phyloP scores from a whole-genome alignment of 2,888 invertebrate species.

The Eupithecia tripunctaria region DNA sequence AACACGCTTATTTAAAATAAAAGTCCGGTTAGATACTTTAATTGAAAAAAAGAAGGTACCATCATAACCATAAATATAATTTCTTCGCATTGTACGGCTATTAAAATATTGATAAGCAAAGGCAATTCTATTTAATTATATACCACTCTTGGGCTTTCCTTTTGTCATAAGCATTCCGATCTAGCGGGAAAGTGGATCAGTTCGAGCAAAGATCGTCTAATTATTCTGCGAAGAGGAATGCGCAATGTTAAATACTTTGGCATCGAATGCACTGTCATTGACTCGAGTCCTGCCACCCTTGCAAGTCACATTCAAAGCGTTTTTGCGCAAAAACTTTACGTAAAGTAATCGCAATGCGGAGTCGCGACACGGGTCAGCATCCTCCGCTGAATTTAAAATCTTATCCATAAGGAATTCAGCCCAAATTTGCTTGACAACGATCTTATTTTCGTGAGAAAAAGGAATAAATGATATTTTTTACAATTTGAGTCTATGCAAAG shows the following conservation, averaged over 20 bases:
- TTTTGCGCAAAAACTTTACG: conserved; percentile 57
- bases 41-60: neutral
- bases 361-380: conserved; percentile 53
- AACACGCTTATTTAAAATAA: conserved; percentile 3
- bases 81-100: neutral
- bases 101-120: neutral
- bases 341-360: conserved; percentile 54
- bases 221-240: neutral
- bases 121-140: neutral
- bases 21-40: neutral
- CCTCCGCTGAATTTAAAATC: conserved; percentile 41
- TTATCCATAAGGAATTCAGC: neutral
- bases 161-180: neutral
- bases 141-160: neutral
- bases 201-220: neutral
- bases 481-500: conserved; percentile 11
- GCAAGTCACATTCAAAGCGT: conserved; percentile 41
- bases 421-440: neutral
- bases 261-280: conserved; percentile 37
- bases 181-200: neutral
- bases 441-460: neutral
- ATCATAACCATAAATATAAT: neutral
- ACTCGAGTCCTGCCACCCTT: conserved; percentile 49
- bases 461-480: conserved; percentile 26
- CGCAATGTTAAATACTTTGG: neutral